Conservation (phyloP, 64 coral and sea anemone genomes). For the Stichodactyla mertensii region DNA sequence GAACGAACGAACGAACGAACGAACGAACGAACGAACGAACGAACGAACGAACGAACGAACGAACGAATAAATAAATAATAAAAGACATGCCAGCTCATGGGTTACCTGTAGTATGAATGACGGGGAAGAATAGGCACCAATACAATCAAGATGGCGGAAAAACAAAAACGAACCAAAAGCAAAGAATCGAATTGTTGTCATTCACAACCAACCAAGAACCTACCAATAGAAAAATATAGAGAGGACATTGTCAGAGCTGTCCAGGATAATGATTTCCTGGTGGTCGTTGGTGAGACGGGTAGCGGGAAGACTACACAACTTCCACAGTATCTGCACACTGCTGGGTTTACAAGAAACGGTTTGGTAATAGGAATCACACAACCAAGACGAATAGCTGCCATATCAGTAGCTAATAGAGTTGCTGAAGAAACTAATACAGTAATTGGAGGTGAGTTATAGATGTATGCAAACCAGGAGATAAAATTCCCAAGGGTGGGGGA, state of each 20-base stretch:
- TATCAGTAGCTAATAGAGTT: conserved; percentile 80
- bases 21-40: no score
- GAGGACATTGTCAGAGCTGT: conserved; percentile 59
- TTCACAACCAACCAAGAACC: not conserved
- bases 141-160: not conserved
- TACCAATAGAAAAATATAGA: conserved; percentile 66
- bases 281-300: conserved; percentile 89
- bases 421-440: conserved; percentile 64
- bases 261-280: conserved; percentile 76
- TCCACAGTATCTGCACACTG: conserved; percentile 68
- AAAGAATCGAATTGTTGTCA: not conserved
- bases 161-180: not conserved
- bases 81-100: no score
- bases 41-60: no score
- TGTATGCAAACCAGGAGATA: no score
- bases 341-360: conserved; percentile 45
- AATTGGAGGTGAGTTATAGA: conserved; percentile 63
- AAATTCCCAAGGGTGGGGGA: no score
- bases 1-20: no score
- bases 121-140: not conserved
- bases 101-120: no score
- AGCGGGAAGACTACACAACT: conserved; percentile 93
- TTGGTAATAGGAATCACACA: conserved; percentile 75
- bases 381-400: conserved; percentile 84
- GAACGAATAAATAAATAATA: no score